These are phyloP conservation scores for Stenichneumon culpator DNA, from an alignment of 2,888 invertebrate species.

Conservation along the genomic window DNA sequence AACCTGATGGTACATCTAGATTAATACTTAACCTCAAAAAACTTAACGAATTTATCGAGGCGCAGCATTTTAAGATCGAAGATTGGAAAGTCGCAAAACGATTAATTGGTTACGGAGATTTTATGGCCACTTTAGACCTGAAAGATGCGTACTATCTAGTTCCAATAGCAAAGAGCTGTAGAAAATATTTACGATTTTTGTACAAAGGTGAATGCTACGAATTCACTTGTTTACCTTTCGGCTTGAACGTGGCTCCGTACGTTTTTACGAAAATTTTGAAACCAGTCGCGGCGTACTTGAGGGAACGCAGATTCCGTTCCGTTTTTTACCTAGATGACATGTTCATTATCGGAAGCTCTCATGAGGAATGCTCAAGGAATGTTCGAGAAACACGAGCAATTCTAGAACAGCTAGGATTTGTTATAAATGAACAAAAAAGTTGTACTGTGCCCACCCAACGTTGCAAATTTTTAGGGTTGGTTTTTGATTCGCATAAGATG, in stretches of 20 bases:
- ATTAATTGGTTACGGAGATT: neutral
- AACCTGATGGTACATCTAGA: conserved; percentile 16
- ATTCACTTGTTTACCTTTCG: conserved; percentile 43
- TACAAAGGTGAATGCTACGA: conserved; percentile 6
- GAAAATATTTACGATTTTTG: conserved; percentile 34
- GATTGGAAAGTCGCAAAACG: neutral
- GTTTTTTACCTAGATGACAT: conserved; percentile 50
- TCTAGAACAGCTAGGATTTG: conserved; percentile 46
- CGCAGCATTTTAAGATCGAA: conserved; percentile 24
- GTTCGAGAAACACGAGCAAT: conserved; percentile 12
- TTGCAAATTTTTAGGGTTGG: conserved; percentile 49
- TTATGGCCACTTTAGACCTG: conserved; percentile 28
- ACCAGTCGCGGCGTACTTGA: conserved; percentile 37
- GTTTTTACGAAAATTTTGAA: conserved; percentile 57
- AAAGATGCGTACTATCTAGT: conserved; percentile 40
- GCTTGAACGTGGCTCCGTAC: conserved; percentile 29
- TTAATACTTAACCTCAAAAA: conserved; percentile 71
- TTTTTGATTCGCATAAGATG: conserved; percentile 47
- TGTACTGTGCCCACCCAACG: conserved; percentile 17
- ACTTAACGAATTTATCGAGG: conserved; percentile 19
- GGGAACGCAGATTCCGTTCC: conserved; percentile 26
- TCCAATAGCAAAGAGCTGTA: neutral
- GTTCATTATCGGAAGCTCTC: conserved; percentile 40
- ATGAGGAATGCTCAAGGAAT: conserved; percentile 16
- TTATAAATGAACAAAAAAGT: conserved; percentile 53